Percentiles rank a stretch among this genome's conserved stretches.
These are phyloP conservation scores for Clarias gariepinus DNA, from an alignment of 2,113 vertebrate species.

Conservation along the genomic window DNA sequence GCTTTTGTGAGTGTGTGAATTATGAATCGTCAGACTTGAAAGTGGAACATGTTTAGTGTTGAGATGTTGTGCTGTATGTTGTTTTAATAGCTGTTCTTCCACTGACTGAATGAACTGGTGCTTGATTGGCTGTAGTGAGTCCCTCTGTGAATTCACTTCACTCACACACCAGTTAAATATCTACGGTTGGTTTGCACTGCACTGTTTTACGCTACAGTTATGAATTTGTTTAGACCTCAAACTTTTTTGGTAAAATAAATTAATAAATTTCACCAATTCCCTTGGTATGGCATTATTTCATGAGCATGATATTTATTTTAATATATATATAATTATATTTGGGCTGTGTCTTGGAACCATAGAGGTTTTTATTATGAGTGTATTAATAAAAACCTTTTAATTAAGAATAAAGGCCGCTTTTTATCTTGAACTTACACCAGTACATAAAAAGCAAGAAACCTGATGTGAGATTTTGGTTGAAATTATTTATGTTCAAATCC, in stretches of 20 bases:
- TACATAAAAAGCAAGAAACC: too few species aligned
- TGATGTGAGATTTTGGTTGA: not conserved
- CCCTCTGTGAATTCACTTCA: not conserved
- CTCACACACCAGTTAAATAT: constrained; percentile 20
- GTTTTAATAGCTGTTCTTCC: constrained; percentile 42
- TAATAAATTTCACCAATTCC: not conserved
- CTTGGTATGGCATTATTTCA: not conserved
- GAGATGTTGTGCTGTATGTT: constrained; percentile 19
- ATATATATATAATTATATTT: not conserved
- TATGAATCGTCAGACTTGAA: not conserved
- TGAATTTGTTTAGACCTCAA: not conserved
- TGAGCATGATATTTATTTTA: not conserved
- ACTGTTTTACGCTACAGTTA: not conserved
- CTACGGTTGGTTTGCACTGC: constrained; percentile 8
- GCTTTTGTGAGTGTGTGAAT: constrained; percentile 46
- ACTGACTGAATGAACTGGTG: constrained; percentile 28
- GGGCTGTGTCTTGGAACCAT: not conserved
- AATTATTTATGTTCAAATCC: not conserved
- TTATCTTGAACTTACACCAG: not conserved
- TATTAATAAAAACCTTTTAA: too few species aligned
- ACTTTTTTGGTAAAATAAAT: not conserved
- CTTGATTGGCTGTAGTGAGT: constrained; percentile 25
- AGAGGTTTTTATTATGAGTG: not conserved
- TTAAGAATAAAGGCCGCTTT: too few species aligned
- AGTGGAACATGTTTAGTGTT: not conserved